Conservation (phyloP, 2,797 vertebrate genomes). For the Takifugu ocellatus region DNA sequence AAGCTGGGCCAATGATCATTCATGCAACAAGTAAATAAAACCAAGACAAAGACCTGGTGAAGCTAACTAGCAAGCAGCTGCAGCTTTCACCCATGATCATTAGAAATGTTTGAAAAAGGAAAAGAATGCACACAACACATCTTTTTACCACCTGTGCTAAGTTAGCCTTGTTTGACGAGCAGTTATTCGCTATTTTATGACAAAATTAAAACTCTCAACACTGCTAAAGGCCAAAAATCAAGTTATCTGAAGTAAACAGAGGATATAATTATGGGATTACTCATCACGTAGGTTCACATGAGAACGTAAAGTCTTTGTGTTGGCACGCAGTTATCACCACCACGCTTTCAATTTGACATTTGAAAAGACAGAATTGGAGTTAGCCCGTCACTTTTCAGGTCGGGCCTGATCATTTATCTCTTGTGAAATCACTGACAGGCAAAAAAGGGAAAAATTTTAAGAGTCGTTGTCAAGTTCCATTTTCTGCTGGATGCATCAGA, state of each 20-base stretch:
- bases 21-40: neutral
- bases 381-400: constrained; percentile 24
- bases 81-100: too few species aligned
- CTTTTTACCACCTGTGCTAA: too few species aligned
- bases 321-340: constrained; percentile 1
- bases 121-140: too few species aligned
- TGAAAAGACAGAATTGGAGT: constrained; percentile 24
- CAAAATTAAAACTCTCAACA: too few species aligned
- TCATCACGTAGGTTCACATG: neutral
- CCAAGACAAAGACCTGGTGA: neutral
- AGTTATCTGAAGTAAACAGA: too few species aligned
- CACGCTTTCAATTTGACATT: neutral
- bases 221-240: too few species aligned
- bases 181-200: too few species aligned
- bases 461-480: constrained; percentile 63
- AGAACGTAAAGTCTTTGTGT: constrained; percentile 10
- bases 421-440: constrained; percentile 46
- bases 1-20: too few species aligned
- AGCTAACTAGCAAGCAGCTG: neutral
- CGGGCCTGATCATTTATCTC: constrained; percentile 45
- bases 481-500: constrained; percentile 56
- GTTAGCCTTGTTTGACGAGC: too few species aligned
- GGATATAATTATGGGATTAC: too few species aligned
- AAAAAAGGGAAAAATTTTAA: constrained; percentile 55
- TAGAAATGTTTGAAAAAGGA: too few species aligned